Base-by-base conservation (phyloP, 1,140 invertebrate genomes). In the Antheraea mylitta region DNA sequence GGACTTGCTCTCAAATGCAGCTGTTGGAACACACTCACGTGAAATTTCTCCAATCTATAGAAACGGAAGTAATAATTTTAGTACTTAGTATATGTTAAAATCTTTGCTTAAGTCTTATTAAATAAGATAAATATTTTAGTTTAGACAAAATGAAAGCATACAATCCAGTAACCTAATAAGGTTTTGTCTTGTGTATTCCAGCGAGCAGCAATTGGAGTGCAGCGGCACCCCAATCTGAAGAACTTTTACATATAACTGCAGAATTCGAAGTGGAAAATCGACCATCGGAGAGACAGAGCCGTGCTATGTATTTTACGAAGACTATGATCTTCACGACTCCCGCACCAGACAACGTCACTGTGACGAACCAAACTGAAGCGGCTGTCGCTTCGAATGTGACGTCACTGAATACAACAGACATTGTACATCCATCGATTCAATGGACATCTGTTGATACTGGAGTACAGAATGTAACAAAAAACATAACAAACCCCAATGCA, bases 261-360 rank as follows among this genome's bases (percentile, higher is more conserved):
- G 79, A 89, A 45, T 45, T 76, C 9, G 70, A 80, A 37, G 66
- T 74, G 3, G 80, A 83, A 18, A 79, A 77, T 18, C 69, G 75
- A 30, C 77, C 72, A 36, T 67, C 77, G 0, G 87, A 88, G 8
- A 74, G 89, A 66, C 83, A 86, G 65, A 70, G 82, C n/a, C 83
- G 86, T 37, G 90, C 88, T 58, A 86, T 90, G 85, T 90, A 92
- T 80, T 87, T 84, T 72, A 82, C 84, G 0, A 90, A 90, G 72
- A 82, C 83, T 0, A 62, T 66, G 22, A 70, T 72, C 22, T 58
- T 68, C 63, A 77, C 72, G 45, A 72, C 70, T 45, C 62, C 67
- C 67, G 74, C 66, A 18, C 80, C 73, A 30, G 64, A 16, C 19
- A 80, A 78, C 74, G 60, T 61, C 45, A 83, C 76, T n/a, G 76